These are phyloP conservation scores for Galemys pyrenaicus DNA, from an alignment of 2,113 vertebrate species.

Conservation along the genomic window DNA sequence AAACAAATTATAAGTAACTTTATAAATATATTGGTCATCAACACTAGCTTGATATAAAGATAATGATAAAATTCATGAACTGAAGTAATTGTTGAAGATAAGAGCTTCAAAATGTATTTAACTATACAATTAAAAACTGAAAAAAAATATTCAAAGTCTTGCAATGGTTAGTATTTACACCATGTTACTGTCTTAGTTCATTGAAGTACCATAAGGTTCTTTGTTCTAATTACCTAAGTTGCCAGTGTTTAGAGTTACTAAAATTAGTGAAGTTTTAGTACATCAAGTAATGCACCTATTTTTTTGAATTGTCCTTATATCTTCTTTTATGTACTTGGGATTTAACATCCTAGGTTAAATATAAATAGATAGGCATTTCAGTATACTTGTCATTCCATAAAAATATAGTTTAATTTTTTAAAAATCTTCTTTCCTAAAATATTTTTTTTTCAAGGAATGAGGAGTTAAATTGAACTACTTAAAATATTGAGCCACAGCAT, in stretches of 20 bases:
- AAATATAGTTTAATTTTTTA: not conserved
- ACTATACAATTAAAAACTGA: not conserved
- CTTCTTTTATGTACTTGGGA: not conserved
- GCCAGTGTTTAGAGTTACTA: not conserved
- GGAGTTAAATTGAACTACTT: not conserved
- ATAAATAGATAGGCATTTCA: not conserved
- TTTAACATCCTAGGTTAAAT: constrained; percentile 36
- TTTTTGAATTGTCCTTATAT: not conserved
- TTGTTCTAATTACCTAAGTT: not conserved
- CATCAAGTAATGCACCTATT: not conserved
- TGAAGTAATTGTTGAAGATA: not conserved
- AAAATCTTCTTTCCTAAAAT: not conserved
- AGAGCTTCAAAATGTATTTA: not conserved
- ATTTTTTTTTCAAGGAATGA: not conserved
- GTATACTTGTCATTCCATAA: not conserved
- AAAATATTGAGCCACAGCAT: not conserved
- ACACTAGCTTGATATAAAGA: not conserved
- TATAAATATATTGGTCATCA: not conserved
- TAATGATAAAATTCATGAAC: not conserved
- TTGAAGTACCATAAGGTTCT: not conserved
- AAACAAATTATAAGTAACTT: not conserved
- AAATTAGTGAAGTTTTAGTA: not conserved
- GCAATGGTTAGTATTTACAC: not conserved
- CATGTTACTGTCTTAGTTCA: not conserved
- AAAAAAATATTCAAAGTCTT: no score